Base-by-base conservation (phyloP, 1,140 invertebrate species). In the Delia radicum region DNA sequence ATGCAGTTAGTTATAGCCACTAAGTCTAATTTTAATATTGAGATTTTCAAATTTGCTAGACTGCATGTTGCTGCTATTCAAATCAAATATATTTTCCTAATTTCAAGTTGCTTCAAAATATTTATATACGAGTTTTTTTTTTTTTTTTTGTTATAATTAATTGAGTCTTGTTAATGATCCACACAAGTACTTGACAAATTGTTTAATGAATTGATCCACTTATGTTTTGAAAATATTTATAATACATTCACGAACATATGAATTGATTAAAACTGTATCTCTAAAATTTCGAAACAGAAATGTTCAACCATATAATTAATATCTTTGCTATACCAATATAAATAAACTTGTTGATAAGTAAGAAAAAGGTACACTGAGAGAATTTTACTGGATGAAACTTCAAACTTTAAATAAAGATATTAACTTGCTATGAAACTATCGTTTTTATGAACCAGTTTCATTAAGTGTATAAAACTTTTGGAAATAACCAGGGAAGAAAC, bases 151-250 rank as follows among this genome's bases (percentile, higher is more conserved):
- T 55, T 7, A n/a, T 8, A 55, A 55, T 55, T 21, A 55, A 55
- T 55, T 55, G 48, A 24, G 24, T 55, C 18, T 55, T 55, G 65
- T 15, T 69, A 69, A 33, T 69, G 65, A 37, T 69, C n/a, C 21
- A 7, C 6, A 37, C 65, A 67, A 67, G 63, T 67, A 31, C 28
- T 67, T 67, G 63, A 67, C 63, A 67, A 67, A 67, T 67, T 69
- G 29, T 69, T 69, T 69, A 18, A 37, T 33, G n/a, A 6, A 69
- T 24, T 69, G 65, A 33, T 69, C 29, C 29, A 69, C 65, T 69
- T 37, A 29, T 18, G 10, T 15, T 28, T 65, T 65, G 63, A 7
- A 69, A 69, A 15, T 67, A n/a, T 55, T 55, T 55, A 21, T 55
- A 10, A 55, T 21, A 10, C 18, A 55, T 7, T 55, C 21, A 21